Conservation (phyloP, 2,888 invertebrate genomes). For the Amblyteles armatorius region DNA sequence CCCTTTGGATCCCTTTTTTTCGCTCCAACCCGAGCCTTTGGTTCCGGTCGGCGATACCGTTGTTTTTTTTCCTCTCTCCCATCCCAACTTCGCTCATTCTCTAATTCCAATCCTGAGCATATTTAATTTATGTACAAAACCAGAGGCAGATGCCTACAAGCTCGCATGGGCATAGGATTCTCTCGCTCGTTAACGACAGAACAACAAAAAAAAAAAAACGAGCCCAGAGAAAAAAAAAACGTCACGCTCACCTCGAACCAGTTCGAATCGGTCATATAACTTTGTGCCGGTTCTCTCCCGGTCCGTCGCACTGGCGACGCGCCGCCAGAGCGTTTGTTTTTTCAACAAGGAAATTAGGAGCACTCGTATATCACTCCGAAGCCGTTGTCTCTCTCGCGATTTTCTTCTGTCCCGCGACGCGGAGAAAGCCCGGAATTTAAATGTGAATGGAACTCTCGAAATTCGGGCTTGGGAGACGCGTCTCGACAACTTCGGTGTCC, state of each 20-base stretch:
- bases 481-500: constrained; percentile 27
- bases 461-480: constrained; percentile 72
- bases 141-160: constrained; percentile 57
- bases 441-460: constrained; percentile 77
- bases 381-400: constrained; percentile 32
- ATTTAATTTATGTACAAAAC: constrained; percentile 59
- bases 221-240: constrained; percentile 6
- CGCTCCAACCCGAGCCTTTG: constrained; percentile 17
- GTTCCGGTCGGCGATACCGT: constrained; percentile 63
- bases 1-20: constrained; percentile 66
- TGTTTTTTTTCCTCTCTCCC: constrained; percentile 65
- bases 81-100: constrained; percentile 58
- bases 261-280: constrained; percentile 44
- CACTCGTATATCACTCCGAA: constrained; percentile 61
- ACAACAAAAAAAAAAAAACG: neutral
- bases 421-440: constrained; percentile 72
- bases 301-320: neutral
- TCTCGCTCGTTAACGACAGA: constrained; percentile 21
- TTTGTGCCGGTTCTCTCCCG: constrained; percentile 5
- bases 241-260: constrained; percentile 61
- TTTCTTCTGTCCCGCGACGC: constrained; percentile 63
- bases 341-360: constrained; percentile 78
- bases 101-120: constrained; percentile 69
- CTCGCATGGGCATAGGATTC: neutral
- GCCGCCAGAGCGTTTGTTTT: constrained; percentile 73